Percentiles rank a stretch among this genome's conserved stretches.
Evolutionary conservation across 2,797 vertebrate genomes (phyloP).

Genomic region (Hoplostethus atlanticus): DNA sequence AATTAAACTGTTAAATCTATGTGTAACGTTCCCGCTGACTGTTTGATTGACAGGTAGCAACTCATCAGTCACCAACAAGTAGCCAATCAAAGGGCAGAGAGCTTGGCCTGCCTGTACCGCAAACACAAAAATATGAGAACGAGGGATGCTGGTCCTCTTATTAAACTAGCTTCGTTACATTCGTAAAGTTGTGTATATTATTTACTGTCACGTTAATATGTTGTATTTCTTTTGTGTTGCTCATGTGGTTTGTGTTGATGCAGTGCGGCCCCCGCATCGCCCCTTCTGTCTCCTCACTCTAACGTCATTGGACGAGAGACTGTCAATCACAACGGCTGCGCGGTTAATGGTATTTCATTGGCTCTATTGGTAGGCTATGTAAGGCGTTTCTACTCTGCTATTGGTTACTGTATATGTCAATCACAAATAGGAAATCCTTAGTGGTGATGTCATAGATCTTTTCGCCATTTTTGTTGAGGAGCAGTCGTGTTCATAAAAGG

Average conservation of each 20-base stretch:
- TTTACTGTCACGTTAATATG: background rate
- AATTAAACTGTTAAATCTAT: no score
- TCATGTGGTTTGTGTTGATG: constrained; percentile 49
- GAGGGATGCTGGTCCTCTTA: accelerated
- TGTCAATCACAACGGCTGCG: constrained; percentile 53
- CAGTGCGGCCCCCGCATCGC: constrained; percentile 37
- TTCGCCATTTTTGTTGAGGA: constrained; percentile 86
- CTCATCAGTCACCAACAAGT: background rate
- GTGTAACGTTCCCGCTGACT: constrained; percentile 32
- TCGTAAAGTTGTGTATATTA: background rate
- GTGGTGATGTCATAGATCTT: constrained; percentile 75
- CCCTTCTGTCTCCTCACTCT: background rate
- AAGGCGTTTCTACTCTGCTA: background rate
- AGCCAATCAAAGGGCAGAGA: constrained; percentile 45
- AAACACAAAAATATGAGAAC: background rate
- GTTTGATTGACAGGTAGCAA: constrained; percentile 16
- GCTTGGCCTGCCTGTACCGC: background rate
- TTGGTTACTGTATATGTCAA: constrained; percentile 77
- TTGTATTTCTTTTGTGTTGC: constrained; percentile 11
- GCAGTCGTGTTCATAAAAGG: constrained; percentile 74
- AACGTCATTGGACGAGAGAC: constrained; percentile 46
- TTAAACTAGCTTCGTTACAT: accelerated
- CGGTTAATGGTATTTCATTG: constrained; percentile 34
- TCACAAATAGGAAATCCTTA: constrained; percentile 22
- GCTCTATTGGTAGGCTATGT: background rate